Evolutionary conservation across 35 echinoderm and acorn worm species (phyloP).

Genomic region (Ophioderma brevispina): DNA sequence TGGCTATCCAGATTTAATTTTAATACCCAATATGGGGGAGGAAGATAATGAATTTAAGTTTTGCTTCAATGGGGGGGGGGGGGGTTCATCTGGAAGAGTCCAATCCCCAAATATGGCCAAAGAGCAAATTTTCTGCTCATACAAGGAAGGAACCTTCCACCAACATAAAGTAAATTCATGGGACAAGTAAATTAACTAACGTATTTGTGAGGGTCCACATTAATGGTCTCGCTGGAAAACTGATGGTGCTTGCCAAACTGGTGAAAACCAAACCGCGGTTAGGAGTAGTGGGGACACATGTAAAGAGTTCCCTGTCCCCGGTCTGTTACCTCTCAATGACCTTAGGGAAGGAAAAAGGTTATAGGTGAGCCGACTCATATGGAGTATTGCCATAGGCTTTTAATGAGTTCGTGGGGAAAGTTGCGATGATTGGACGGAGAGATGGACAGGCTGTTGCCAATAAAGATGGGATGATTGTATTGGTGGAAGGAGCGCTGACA

Average conservation of each 20-base stretch:
- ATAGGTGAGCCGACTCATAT: conserved; percentile 78
- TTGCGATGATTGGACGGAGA: conserved; percentile 87
- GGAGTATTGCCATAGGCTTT: conserved; percentile 87
- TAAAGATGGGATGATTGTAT: conserved; percentile 44
- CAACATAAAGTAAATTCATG: no score
- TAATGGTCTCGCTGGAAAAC: conserved; percentile 37
- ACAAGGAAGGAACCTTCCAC: no score
- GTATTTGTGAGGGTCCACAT: conserved; percentile 24
- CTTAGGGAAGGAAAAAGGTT: conserved; percentile 61
- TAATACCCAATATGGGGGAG: no score
- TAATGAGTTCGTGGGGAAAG: conserved; percentile 90
- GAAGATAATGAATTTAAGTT: no score
- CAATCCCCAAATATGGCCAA: no score
- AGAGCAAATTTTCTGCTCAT: no score
- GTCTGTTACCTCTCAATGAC: conserved; percentile 42
- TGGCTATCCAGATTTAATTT: no score
- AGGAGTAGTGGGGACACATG: conserved; percentile 82
- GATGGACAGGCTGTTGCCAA: conserved; percentile 64
- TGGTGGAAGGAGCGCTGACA: conserved; percentile 64
- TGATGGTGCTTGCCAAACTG: conserved; percentile 33
- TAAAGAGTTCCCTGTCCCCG: conserved; percentile 60
- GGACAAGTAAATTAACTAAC: background rate
- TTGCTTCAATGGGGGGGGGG: no score
- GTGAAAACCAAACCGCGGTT: conserved; percentile 75
- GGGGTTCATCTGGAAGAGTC: no score